These are phyloP conservation scores for Monomorium pharaonis DNA, from an alignment of 1,140 invertebrate species.

Conservation along the genomic window DNA sequence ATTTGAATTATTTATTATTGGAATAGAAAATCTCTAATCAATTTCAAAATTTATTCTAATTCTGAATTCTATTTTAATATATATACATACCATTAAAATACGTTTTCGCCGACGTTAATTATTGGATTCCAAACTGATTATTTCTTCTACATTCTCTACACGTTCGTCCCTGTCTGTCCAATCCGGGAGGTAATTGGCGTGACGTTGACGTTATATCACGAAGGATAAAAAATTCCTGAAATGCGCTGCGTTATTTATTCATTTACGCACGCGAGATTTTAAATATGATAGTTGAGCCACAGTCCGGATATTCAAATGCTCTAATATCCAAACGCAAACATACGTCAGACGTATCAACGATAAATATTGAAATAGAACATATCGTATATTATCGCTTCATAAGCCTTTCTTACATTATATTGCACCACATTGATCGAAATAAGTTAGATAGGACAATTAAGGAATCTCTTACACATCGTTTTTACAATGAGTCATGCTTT, in stretches of 20 bases:
- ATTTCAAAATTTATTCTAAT: neutral
- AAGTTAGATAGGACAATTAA: constrained; percentile 44
- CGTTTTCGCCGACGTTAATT: constrained; percentile 49
- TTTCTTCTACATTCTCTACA: constrained; percentile 32
- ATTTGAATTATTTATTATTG: neutral
- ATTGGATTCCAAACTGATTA: constrained; percentile 13
- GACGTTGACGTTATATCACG: constrained; percentile 75
- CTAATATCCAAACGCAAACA: neutral
- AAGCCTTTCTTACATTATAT: neutral
- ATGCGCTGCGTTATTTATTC: constrained; percentile 35
- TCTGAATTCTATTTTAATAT: constrained; percentile 12
- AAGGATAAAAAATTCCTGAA: constrained; percentile 49
- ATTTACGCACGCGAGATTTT: constrained; percentile 49
- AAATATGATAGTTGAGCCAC: constrained; percentile 22
- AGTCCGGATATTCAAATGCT: neutral
- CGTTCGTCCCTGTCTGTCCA: constrained; percentile 59
- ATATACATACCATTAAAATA: constrained; percentile 13
- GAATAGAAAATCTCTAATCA: neutral
- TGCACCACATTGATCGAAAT: constrained; percentile 37
- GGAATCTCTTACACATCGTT: neutral
- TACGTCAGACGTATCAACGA: neutral
- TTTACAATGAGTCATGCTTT: constrained; percentile 6
- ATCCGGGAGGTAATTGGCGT: constrained; percentile 76
- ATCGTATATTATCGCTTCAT: neutral
- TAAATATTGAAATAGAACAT: neutral